Evolutionary conservation across 2,113 vertebrate genomes (phyloP).

Genomic region (Cervus canadensis): DNA sequence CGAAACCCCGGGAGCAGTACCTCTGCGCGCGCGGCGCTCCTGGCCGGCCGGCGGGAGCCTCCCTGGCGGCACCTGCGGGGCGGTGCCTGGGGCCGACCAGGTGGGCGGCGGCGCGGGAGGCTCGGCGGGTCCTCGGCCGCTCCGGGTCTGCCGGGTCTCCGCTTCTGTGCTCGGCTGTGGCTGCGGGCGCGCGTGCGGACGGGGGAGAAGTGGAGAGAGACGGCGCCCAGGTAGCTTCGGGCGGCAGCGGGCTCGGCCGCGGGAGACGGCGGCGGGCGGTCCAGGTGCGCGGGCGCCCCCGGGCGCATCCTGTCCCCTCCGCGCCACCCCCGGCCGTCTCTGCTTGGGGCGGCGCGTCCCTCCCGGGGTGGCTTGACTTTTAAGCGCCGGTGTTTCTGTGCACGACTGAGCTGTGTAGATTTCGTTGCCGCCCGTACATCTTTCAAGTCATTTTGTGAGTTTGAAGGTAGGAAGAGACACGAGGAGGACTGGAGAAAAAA

Average conservation of each 20-base stretch:
- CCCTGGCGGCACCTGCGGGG: background rate
- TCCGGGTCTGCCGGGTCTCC: background rate
- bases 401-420: background rate
- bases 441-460: background rate
- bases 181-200: no score
- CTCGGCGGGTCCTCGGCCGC: background rate
- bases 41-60: background rate
- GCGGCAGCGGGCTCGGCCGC: background rate
- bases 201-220: fast-evolving
- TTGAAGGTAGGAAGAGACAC: background rate
- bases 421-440: background rate
- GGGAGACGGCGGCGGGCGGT: background rate
- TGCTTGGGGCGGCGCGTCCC: background rate
- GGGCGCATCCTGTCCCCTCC: background rate
- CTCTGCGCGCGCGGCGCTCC: background rate
- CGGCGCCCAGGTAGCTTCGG: background rate
- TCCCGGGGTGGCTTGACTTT: background rate
- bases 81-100: slow-evolving; percentile 53
- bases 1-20: background rate
- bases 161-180: background rate
- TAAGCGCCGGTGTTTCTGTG: background rate
- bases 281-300: background rate
- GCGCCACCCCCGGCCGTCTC: background rate
- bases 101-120: slow-evolving; percentile 8
- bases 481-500: background rate